Evolutionary conservation across 2,113 vertebrate species (phyloP).

Genomic region (Otocyon megalotis): DNA sequence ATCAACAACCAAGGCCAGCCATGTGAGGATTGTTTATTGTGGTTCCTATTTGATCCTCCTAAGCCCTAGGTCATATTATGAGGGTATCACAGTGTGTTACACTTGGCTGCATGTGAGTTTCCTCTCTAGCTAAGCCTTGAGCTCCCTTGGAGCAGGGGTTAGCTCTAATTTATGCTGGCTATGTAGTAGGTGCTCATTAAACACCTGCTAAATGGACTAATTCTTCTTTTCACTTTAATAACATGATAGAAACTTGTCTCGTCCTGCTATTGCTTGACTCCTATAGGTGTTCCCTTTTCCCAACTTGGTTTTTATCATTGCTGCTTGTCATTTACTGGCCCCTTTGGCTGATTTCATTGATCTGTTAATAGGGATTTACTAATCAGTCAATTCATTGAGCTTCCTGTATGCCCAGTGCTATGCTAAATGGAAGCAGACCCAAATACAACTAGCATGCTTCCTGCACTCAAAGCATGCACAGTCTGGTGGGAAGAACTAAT

Average conservation of each 20-base stretch:
- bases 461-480: background rate
- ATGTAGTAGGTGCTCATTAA: background rate
- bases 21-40: background rate
- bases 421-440: background rate
- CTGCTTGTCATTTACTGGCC: background rate
- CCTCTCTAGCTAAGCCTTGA: background rate
- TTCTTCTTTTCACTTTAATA: conserved; percentile 25
- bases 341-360: background rate
- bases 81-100: background rate
- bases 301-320: background rate
- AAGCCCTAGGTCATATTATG: background rate
- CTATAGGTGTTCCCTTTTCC: background rate
- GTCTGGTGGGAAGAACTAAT: background rate
- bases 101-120: background rate
- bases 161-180: background rate
- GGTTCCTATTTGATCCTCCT: background rate
- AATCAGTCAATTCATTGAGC: background rate
- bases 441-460: background rate
- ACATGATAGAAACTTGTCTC: background rate
- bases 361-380: background rate
- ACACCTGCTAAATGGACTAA: background rate
- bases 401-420: background rate
- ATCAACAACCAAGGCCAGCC: background rate
- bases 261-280: background rate
- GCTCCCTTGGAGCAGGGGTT: background rate